These are phyloP conservation scores for Enhydra lutris DNA, from an alignment of 2,113 vertebrate genomes.

Conservation along the genomic window DNA sequence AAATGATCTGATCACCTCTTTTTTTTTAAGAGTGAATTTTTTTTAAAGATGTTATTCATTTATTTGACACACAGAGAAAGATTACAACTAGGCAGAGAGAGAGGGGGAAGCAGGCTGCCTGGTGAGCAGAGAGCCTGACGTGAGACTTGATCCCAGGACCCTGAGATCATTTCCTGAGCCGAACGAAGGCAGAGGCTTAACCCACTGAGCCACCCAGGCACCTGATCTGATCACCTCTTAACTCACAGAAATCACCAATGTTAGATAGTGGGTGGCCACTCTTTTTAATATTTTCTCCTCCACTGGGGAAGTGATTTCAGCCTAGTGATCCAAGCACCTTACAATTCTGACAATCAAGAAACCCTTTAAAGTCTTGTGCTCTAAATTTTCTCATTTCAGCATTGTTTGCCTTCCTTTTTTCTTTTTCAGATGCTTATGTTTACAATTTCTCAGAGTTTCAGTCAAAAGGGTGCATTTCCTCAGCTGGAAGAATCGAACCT, in stretches of 20 bases:
- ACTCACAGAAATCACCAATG: neutral
- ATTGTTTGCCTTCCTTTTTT: neutral
- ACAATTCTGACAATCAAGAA: neutral
- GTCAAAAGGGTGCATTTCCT: slow-evolving; percentile 7
- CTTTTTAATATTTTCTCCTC: neutral
- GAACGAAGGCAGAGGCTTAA: neutral
- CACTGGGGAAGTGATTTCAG: neutral
- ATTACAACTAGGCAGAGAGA: neutral
- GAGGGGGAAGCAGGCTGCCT: neutral
- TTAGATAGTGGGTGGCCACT: neutral
- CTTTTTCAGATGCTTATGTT: neutral
- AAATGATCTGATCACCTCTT: too few relatives aligned
- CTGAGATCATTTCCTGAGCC: neutral
- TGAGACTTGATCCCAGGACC: neutral
- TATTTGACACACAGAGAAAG: too few relatives aligned
- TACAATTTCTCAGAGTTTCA: neutral
- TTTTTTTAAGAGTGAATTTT: too few relatives aligned
- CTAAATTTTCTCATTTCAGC: neutral
- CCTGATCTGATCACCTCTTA: neutral
- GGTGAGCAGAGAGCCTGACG: neutral
- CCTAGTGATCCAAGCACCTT: neutral
- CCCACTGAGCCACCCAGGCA: neutral
- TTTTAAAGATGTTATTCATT: too few relatives aligned
- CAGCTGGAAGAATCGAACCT: neutral
- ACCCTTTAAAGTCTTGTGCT: neutral